Evolutionary conservation across 2,888 invertebrate species (phyloP), one percentile per base, ranked within the genome.

Genomic region (Blastobasis lacticolella): DNA sequence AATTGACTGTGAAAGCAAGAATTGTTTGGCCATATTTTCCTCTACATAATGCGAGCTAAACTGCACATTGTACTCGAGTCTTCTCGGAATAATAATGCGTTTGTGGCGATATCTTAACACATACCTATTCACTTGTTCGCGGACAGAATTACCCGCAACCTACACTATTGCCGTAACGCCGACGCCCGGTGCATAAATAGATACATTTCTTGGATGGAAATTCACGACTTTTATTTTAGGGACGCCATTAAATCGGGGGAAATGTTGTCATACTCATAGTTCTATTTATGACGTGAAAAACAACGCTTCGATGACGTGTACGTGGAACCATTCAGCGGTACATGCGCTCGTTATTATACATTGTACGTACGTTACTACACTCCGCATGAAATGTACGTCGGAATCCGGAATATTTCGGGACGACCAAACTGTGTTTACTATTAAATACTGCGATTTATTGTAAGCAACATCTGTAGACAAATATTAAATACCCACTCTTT

Each of bases 101-200:
- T 78, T 81, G 82, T 80, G 83, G 83, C 75, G 79, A 81, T 78
- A 81, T 78, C 74, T 81, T 76, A 75, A 81, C 80, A 78, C 81
- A 82, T 82, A 82, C 78, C 81, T 75, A 78, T 76, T 75, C 73
- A 78, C 71, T 75, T 73, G 78, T 74, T 76, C 71, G 73, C 73
- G 23, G 71, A 72, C 73, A 71, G 75, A 74, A 75, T 79, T 75
- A 78, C 81, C 77, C 72, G 78, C 68, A 73, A 49, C 48, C 53
- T 53, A 67, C 69, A 67, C 63, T 64, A 69, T 75, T 69, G 71
- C 67, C 67, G 66, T 69, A 65, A 77, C 82, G 78, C 77, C 79
- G 72, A 81, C 81, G 81, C 75, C 62, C 64, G 67, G 64, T 73
- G 76, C 78, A 78, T 73, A 84, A 84, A 86, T 85, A 85, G 84